A percentile compares a stretch with the other conserved stretches of the same genome.
Conservation (phyloP, 2,797 vertebrate species). For the Aplochiton taeniatus region DNA sequence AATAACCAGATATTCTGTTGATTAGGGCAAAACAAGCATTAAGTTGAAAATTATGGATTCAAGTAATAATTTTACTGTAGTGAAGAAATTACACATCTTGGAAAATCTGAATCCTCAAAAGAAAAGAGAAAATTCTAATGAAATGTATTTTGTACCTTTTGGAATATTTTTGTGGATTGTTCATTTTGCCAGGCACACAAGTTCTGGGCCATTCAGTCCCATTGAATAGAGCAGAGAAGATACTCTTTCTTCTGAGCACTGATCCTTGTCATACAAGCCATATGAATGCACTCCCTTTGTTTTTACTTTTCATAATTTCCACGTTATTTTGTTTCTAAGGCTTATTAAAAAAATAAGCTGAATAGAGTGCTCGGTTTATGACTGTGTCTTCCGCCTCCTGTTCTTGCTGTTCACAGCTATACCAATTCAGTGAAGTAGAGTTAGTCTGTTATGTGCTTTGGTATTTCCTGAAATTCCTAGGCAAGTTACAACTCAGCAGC, state of each 20-base stretch:
- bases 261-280: conserved; percentile 30
- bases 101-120: too few relatives aligned
- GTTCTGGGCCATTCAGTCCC: conserved; percentile 13
- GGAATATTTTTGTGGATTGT: neutral
- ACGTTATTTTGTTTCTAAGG: conserved; percentile 33
- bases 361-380: conserved; percentile 17
- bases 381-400: neutral
- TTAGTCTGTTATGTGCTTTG: conserved; percentile 8
- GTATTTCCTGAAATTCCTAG: neutral
- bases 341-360: conserved; percentile 14
- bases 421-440: conserved; percentile 7
- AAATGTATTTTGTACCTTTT: too few relatives aligned
- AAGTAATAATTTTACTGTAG: too few relatives aligned
- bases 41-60: too few relatives aligned
- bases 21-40: too few relatives aligned
- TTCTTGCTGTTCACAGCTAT: conserved; percentile 21
- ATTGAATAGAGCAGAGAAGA: conserved; percentile 25
- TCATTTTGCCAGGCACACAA: conserved; percentile 3
- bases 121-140: too few relatives aligned
- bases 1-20: too few relatives aligned
- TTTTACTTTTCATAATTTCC: conserved; percentile 26
- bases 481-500: neutral
- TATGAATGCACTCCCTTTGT: conserved; percentile 36
- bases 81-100: too few relatives aligned
- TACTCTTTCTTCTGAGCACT: conserved; percentile 17